These are phyloP conservation scores for Papilio dardanus DNA, from an alignment of 1,140 invertebrate genomes.

Conservation along the genomic window DNA sequence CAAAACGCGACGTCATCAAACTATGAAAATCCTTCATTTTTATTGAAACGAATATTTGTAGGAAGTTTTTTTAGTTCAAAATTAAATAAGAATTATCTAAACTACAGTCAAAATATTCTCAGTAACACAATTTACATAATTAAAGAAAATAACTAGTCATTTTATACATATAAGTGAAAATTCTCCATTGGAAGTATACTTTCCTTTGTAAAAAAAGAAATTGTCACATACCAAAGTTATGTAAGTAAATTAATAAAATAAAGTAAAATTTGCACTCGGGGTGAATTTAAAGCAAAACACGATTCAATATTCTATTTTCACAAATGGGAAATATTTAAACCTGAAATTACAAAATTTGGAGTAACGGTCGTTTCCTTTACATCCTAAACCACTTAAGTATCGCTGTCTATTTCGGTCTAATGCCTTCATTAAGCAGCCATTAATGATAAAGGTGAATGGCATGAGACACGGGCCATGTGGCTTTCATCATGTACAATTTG, in stretches of 20 bases:
- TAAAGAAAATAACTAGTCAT: constrained; percentile 11
- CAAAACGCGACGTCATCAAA: background rate
- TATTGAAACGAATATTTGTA: background rate
- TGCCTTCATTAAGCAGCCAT: constrained; percentile 37
- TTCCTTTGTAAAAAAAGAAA: constrained; percentile 1
- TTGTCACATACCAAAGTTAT: constrained; percentile 8
- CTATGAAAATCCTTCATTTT: background rate
- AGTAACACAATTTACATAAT: constrained; percentile 16
- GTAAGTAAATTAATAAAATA: background rate
- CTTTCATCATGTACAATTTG: background rate
- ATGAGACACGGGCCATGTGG: constrained; percentile 10
- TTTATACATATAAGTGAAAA: constrained; percentile 3
- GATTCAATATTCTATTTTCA: background rate
- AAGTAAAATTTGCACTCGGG: too few relatives aligned
- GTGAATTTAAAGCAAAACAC: too few relatives aligned
- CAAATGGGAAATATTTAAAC: background rate
- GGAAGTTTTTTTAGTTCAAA: too few relatives aligned
- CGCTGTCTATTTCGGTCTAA: constrained; percentile 28
- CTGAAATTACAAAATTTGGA: background rate
- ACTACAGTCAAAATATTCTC: background rate
- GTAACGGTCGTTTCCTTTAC: background rate
- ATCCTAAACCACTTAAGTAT: constrained; percentile 27
- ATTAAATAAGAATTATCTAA: too few relatives aligned
- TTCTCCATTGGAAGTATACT: background rate
- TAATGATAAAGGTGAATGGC: constrained; percentile 41